Evolutionary conservation across 2,797 vertebrate genomes (phyloP), one percentile per base, ranked within the genome.

Genomic region (Crocidura indochinensis): DNA sequence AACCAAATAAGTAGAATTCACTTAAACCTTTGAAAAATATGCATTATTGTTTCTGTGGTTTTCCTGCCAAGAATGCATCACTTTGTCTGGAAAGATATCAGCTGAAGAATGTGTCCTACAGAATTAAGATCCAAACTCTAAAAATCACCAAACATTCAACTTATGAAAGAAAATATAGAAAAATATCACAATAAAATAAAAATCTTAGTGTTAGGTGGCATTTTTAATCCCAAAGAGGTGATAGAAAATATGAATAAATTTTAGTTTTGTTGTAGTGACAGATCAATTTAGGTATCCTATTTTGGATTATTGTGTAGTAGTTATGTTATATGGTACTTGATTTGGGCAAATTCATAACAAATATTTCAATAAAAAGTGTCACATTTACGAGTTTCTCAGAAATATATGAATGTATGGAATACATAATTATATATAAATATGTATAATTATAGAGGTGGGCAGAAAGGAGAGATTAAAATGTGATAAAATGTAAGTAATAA

Each of bases 161-260:
- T 2, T 11, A 80, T 9, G 10, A 17, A 62, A 72, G 10, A 17
- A 62, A 72, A 7, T 27, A 5, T 29, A 86, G 82, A 65, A 65
- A 64, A 20, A 86, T 38, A 62, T 78, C 27, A 72, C 69, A 81
- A 64, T 8, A 5, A 53, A 73, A 56, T 29, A 27, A 26, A 85
- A 88, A 91, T 3, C 19, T 27, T 62, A 46, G 73, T 44, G 19
- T 12, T 74, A 12, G 0, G 47, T 60, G 31, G 26, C 22, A 72
- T 77, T 14, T 19, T 73, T 2, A 17, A 26, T 53, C 12, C 31
- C 76, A 20, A 87, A 80, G 27, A 27, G 44, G 31, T 67, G 68
- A 62, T 20, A 29, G 27, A 68, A 77, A 93, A 62, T 65, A 2
- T 76, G n/a, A 87, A 46, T 76, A 27, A 56, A 81, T 78, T 90